Percentiles rank a stretch among this genome's conserved stretches.
These are phyloP conservation scores for Acanthosepion pharaonis DNA, from an alignment of 2,888 invertebrate species.

Conservation along the genomic window DNA sequence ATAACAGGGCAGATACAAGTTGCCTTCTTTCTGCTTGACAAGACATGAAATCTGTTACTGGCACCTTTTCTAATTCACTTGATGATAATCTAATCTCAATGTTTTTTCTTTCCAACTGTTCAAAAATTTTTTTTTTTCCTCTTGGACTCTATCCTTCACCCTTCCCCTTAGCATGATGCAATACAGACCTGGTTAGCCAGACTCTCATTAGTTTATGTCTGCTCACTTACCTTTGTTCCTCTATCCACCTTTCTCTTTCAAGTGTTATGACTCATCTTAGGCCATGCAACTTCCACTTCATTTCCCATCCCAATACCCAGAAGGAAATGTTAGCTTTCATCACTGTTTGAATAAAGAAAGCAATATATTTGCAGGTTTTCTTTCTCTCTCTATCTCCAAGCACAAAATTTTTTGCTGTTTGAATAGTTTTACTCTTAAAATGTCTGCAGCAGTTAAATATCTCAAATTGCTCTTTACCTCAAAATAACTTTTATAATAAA, in stretches of 20 bases:
- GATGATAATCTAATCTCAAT: slow-evolving; percentile 33
- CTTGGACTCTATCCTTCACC: background rate
- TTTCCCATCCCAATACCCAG: background rate
- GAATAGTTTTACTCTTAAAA: too few species aligned
- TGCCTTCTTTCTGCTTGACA: background rate
- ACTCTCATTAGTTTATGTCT: slow-evolving; percentile 5
- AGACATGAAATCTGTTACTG: background rate
- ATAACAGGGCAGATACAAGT: background rate
- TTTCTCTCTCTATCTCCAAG: background rate
- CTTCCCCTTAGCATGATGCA: background rate
- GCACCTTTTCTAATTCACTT: background rate
- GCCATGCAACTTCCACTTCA: background rate
- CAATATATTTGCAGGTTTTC: background rate
- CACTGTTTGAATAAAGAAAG: background rate
- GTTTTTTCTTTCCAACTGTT: background rate
- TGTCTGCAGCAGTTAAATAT: too few species aligned
- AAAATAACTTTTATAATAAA: too few species aligned
- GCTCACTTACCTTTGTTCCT: background rate
- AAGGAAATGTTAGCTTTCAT: background rate
- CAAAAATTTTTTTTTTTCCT: background rate
- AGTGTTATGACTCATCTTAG: background rate
- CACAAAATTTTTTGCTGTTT: too few species aligned
- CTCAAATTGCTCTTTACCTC: too few species aligned
- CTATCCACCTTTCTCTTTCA: background rate
- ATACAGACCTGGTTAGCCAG: background rate